Evolutionary conservation across 2,113 vertebrate genomes (phyloP), one percentile per base, ranked within the genome.

Genomic region (Onychorhynchus coronatus): DNA sequence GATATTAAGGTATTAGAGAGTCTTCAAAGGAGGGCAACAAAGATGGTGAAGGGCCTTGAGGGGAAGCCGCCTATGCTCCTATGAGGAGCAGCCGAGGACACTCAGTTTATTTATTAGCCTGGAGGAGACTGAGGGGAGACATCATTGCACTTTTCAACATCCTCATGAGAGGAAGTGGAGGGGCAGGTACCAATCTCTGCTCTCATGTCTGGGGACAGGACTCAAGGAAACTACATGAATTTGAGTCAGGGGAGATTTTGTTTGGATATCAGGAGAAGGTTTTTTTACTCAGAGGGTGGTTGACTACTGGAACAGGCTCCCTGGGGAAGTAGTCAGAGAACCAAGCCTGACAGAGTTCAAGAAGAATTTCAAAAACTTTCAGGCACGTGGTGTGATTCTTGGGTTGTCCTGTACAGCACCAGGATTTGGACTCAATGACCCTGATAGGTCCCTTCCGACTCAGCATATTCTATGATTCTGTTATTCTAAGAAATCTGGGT

Each of bases 61-160:
- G 6, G 6, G 22, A 33, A 44, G 8, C 6, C n/a, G n/a, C n/a
- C n/a, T n/a, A n/a, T n/a, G n/a, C n/a, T n/a, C 2, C 1, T 15
- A 2, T 11, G 3, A 52, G 11, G 8, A 39, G 4, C 2, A 1
- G 4, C 23, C 53, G 41, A 47, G 28, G 28, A 17, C 33, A 20
- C 74, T 46, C 4, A 3, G 2, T 53, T 30, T n/a, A 19, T 30
- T n/a, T n/a, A n/a, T 9, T 23, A 53, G 16, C 24, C 56, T 41
- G 66, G 24, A 47, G n/a, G 8, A 71, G 12, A 25, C 12, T 11
- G 55, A 53, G 15, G 28, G 5, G 39, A 71, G 10, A 25, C 2
- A 16, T 55, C 24, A 35, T 0, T 5, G 8, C 8, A 55, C 7
- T 28, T 14, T 28, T 1, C 17, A 73, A 13, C 12, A 33, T 28